Conservation (phyloP, 1,140 invertebrate genomes). For the Drosophila subobscura region DNA sequence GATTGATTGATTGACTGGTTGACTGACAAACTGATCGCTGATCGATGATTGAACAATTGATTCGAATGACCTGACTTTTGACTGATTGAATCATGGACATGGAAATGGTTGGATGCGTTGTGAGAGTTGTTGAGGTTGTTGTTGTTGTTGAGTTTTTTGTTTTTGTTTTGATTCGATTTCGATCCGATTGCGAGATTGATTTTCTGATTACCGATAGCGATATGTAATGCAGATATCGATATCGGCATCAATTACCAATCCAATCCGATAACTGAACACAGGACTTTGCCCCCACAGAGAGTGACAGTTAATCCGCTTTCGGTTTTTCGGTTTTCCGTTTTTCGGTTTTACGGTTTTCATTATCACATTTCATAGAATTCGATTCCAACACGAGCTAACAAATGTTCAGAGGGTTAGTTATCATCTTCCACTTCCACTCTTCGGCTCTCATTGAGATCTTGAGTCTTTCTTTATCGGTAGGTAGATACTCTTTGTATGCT, state of each 20-base stretch:
- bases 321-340: background rate
- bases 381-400: constrained; percentile 17
- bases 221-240: constrained; percentile 9
- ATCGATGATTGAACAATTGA: constrained; percentile 34
- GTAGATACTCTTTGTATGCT: constrained; percentile 10
- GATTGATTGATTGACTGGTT: constrained; percentile 39
- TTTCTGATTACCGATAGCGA: constrained; percentile 17
- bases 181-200: constrained; percentile 4
- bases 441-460: constrained; percentile 11
- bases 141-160: background rate
- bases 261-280: constrained; percentile 52
- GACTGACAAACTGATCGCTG: constrained; percentile 42
- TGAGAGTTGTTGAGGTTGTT: constrained; percentile 27
- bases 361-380: constrained; percentile 1
- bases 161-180: constrained; percentile 3
- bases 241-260: constrained; percentile 46
- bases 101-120: constrained; percentile 46
- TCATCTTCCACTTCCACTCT: constrained; percentile 47
- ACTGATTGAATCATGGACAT: constrained; percentile 55
- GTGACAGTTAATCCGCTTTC: no score
- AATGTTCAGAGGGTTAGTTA: constrained; percentile 37
- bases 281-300: constrained; percentile 41
- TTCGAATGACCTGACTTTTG: constrained; percentile 30
- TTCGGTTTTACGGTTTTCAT: background rate
- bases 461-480: constrained; percentile 18